Evolutionary conservation across 2,113 vertebrate genomes (phyloP), one percentile per base, ranked within the genome.

Genomic region (Poeciliopsis prolifica): DNA sequence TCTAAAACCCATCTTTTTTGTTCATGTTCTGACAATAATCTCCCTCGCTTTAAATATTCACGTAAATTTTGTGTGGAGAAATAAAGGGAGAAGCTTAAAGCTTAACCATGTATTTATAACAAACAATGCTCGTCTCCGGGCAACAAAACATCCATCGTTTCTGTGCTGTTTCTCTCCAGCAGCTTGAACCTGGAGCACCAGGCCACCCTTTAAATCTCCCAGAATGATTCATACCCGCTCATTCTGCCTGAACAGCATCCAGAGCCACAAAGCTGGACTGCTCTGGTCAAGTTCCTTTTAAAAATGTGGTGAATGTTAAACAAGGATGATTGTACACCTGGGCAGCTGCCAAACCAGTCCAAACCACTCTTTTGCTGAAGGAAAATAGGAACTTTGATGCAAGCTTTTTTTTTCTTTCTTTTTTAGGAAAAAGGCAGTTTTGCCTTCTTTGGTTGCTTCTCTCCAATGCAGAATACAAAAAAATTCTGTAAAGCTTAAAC

Each of bases 121-220:
- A 92, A 91, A 86, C 87, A 86, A 68, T 64, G 26, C 37, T 68
- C 73, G 66, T 92, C 84, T 75, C 88, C 0, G 22, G 80, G 86
- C 61, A 79, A 90, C 87, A 0, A 22, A 79, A 79, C 44, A 76
- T 82, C 64, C 33, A 11, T 2, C 75, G 68, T 87, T 68, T 80
- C 65, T 80, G 51, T 61, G 70, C 33, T 69, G 66, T 5, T 11
- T 35, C 44, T 82, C 58, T 72, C 66, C 64, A 61, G 44, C 71
- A 74, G 67, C 78, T 29, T 71, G 35, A 84, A 76, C 65, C 80
- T 12, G 65, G 61, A 74, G 66, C 81, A 67, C 72, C 74, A 1
- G 58, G 68, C 89, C 81, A 81, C 65, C 71, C 72, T 79, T 58
- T 54, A 74, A 75, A 83, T 61, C 63, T 71, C 65, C 61, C 6